A percentile compares a stretch with the other conserved stretches of the same genome.
phyloP scores from a whole-genome alignment of 37 sponge, comb jelly and placozoan species.

The Chondrilla cf. caribensis region DNA sequence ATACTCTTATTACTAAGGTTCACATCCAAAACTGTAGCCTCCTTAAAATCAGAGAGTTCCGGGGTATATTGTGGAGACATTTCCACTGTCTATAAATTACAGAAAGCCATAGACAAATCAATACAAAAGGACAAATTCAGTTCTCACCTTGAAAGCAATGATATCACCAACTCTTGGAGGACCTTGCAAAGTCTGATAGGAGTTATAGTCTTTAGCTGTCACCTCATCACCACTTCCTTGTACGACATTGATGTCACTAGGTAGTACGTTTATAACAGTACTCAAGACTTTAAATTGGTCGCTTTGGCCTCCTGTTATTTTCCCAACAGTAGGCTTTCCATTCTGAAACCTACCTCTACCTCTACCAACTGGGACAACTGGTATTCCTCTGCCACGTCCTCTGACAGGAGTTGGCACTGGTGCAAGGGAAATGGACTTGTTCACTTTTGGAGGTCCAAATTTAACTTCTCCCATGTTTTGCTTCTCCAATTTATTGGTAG shows the following conservation, averaged over 20 bases:
- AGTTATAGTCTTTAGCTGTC: not conserved
- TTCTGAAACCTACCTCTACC: no score
- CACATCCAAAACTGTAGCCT: constrained; percentile 3
- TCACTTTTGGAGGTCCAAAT: no score
- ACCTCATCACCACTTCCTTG: not conserved
- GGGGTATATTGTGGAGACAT: constrained; percentile 17
- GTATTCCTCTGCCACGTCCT: no score
- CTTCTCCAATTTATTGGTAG: no score
- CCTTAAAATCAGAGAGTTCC: constrained; percentile 11
- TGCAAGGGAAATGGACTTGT: no score
- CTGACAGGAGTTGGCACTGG: no score
- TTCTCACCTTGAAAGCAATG: constrained; percentile 7
- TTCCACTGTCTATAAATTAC: constrained; percentile 3
- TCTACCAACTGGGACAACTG: no score
- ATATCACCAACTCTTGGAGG: constrained; percentile 12
- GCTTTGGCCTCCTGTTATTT: not conserved
- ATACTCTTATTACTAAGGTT: not conserved
- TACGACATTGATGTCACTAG: not conserved
- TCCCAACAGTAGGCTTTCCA: not conserved
- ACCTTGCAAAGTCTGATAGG: not conserved
- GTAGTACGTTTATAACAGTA: not conserved
- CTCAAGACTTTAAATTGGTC: not conserved
- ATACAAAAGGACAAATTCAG: not conserved
- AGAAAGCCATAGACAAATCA: not conserved
- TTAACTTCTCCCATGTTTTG: no score